Conservation (phyloP, 2,113 vertebrate genomes). For the Oxyruncus cristatus region DNA sequence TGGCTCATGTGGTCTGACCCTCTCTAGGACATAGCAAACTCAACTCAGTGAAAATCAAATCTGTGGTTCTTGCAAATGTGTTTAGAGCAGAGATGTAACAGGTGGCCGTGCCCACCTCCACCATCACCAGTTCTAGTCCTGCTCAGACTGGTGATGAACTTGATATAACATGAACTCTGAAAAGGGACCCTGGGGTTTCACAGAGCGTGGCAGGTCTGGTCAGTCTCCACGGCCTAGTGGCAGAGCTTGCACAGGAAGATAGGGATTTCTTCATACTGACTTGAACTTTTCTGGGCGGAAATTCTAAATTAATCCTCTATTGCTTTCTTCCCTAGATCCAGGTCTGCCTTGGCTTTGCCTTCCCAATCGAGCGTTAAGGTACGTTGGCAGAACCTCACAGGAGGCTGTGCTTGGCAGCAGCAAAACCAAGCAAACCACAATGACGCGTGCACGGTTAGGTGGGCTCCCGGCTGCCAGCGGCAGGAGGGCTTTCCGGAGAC, state of each 20-base stretch:
- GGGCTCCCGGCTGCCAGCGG: neutral
- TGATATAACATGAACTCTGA: fast-evolving
- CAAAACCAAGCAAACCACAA: fast-evolving
- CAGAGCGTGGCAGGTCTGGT: fast-evolving
- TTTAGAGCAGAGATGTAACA: neutral
- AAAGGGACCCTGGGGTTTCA: fast-evolving
- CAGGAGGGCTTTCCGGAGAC: neutral
- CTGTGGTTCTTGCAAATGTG: fast-evolving
- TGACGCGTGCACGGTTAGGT: neutral
- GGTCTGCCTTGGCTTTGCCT: neutral
- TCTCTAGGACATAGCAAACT: neutral
- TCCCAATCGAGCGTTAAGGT: too few species aligned
- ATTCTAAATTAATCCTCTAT: neutral
- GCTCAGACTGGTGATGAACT: fast-evolving
- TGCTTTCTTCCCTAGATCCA: neutral
- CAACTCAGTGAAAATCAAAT: neutral
- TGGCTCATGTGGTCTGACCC: fast-evolving
- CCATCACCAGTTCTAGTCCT: fast-evolving
- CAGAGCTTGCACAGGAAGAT: fast-evolving
- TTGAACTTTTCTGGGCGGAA: fast-evolving
- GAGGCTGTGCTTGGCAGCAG: neutral
- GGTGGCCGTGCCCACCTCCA: too few species aligned
- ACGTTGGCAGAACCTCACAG: fast-evolving
- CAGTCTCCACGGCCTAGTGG: fast-evolving
- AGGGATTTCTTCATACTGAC: too few species aligned